Evolutionary conservation across 2,888 invertebrate species (phyloP), one percentile per base, ranked within the genome.

Genomic region (Eupithecia pulchellata): DNA sequence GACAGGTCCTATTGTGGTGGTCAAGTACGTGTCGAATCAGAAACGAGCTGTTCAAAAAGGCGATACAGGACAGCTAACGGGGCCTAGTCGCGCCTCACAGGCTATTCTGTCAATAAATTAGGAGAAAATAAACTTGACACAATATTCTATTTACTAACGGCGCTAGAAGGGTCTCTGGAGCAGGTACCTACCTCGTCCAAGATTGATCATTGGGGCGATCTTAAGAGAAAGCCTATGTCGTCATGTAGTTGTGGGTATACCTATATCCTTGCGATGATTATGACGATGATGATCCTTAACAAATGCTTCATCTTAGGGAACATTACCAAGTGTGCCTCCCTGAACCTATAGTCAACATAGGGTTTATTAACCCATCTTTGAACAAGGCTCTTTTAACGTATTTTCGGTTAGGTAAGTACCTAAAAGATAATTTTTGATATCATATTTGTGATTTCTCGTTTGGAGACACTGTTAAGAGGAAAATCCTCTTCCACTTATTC

Each of bases 21-120:
- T 85, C 84, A 85, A 84, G 87, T 90, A 90, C 91, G 93, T 92
- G 90, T 89, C 93, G 91, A 93, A 93, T 93, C 89, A 85, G 89
- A 89, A 89, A 88, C 88, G 82, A 84, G 83, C 83, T 81, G 81
- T 89, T 90, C 84, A 87, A 93, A 90, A 92, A 90, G 93, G 93
- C 84, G 87, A 93, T 91, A 89, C 89, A 78, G 93, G 90, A 83
- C 93, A 78, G 75, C 64, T 93, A 94, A 93, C 93, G 93, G 42
- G 93, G 76, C 75, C 77, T 78, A 76, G 76, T 68, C 76, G 78
- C 81, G 80, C 80, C 81, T 82, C 81, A 79, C 82, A 77, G 74
- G 77, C 79, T 84, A 84, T 81, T 80, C 79, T 83, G 82, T 81
- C 82, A 85, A 77, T 83, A 82, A 82, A 85, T 79, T 84, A 83